Evolutionary conservation across 2,888 invertebrate species (phyloP).

Genomic region (Alentia gelatinosa): DNA sequence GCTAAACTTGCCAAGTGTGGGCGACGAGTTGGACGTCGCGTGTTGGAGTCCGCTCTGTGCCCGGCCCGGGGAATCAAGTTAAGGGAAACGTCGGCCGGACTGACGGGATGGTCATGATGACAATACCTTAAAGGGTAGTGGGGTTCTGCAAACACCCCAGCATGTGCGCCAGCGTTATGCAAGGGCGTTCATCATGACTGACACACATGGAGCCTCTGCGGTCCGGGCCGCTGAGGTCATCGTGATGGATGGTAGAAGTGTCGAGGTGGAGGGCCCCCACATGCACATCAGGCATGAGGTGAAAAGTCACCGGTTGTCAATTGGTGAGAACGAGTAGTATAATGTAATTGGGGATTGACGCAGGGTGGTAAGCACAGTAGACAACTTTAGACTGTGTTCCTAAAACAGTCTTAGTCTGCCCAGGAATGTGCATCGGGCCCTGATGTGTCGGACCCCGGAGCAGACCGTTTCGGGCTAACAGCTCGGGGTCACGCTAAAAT

Average conservation of each 20-base stretch:
- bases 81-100: background rate
- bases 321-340: background rate
- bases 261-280: background rate
- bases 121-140: background rate
- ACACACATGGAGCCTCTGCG: background rate
- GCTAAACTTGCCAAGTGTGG: background rate
- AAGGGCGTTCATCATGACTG: background rate
- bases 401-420: background rate
- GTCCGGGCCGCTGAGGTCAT: background rate
- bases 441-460: background rate
- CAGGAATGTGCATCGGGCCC: background rate
- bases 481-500: background rate
- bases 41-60: background rate
- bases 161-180: background rate
- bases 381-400: no score
- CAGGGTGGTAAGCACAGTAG: background rate
- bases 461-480: background rate
- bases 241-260: background rate
- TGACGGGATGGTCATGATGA: background rate
- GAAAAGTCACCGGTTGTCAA: no score
- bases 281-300: background rate
- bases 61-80: background rate
- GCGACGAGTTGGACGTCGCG: background rate
- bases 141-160: background rate
- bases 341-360: background rate